phyloP scores from a whole-genome alignment of 2,888 invertebrate species.

The Spodoptera picta region DNA sequence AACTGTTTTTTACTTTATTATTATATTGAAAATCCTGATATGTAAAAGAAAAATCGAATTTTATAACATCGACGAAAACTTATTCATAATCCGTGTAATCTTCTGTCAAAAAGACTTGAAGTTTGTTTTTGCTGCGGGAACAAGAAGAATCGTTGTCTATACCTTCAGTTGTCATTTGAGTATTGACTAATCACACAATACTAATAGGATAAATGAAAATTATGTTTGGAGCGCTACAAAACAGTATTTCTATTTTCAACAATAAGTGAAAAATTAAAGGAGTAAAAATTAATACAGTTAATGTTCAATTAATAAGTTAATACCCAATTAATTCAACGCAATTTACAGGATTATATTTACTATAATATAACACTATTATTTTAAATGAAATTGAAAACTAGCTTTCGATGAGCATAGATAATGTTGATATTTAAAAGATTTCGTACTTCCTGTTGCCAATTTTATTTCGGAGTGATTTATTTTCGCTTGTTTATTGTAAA shows the following conservation, averaged over 20 bases:
- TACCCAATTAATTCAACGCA: not conserved
- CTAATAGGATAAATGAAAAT: conserved; percentile 13
- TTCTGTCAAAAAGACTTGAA: conserved; percentile 68
- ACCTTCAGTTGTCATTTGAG: fast-evolving
- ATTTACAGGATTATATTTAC: not conserved
- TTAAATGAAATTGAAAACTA: conserved; percentile 1
- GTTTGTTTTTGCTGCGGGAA: conserved; percentile 30
- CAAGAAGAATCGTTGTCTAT: conserved; percentile 20
- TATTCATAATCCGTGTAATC: conserved; percentile 72
- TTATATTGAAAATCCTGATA: conserved; percentile 58
- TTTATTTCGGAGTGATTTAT: conserved; percentile 53
- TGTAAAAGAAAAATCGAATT: conserved; percentile 65
- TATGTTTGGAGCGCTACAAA: fast-evolving
- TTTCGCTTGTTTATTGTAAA: conserved; percentile 59
- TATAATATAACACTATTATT: not conserved
- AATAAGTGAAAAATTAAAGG: conserved; percentile 1
- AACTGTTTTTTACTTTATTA: conserved; percentile 46
- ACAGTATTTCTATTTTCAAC: conserved; percentile 9
- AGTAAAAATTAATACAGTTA: too few relatives aligned
- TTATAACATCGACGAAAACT: conserved; percentile 69
- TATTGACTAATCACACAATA: conserved; percentile 10
- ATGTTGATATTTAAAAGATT: conserved; percentile 54
- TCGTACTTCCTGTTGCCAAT: conserved; percentile 67
- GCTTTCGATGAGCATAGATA: conserved; percentile 56
- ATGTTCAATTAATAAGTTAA: too few relatives aligned